Base-by-base conservation (phyloP, 1,140 invertebrate species). In the Caenorhabditis tropicalis region DNA sequence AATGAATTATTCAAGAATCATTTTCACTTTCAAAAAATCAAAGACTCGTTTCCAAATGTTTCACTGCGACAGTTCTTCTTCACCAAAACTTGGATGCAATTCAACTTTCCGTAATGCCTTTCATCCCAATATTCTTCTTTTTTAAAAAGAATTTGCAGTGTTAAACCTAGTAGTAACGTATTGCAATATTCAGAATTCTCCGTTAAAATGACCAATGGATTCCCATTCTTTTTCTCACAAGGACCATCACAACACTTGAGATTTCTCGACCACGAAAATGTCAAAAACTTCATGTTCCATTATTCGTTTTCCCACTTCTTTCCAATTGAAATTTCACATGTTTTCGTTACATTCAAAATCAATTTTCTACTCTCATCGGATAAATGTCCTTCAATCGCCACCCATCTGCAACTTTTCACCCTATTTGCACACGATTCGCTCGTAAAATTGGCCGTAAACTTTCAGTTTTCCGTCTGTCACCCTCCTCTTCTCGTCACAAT, bases 321-420 rank as follows among this genome's bases (percentile, higher is more conserved):
- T 29, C 29, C 53, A 19, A 56, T 27, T n/a, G 9, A 10, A 27
- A 12, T 56, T 56, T 56, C 53, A 2, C 7, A n/a, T 51, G 19
- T 51, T 51, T 51, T 51, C 19, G 21, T 53, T 53, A 10, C 56
- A 58, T 29, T 5, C 21, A 19, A 74, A 74, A 74, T 43, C 65
- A 43, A 74, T 43, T 43, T 43, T 43, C 31, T 19, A 6, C 49
- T 51, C 49, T n/a, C n/a, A 5, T n/a, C n/a, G 65, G 65, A 74
- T 74, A n/a, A n/a, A 74, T 43, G 65, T 74, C 65, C 65, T 74
- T 74, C 33, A 74, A 74, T 74, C 36, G 65, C 36, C 65, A 46
- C 65, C 65, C 65, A 74, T 74, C 65, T 74, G 65, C 65, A 74
- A 74, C 65, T 36, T 43, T 74, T 43, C 65, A 56, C 33, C 65